Conservation (phyloP, 2,113 vertebrate genomes). For the Collichthys lucidus region DNA sequence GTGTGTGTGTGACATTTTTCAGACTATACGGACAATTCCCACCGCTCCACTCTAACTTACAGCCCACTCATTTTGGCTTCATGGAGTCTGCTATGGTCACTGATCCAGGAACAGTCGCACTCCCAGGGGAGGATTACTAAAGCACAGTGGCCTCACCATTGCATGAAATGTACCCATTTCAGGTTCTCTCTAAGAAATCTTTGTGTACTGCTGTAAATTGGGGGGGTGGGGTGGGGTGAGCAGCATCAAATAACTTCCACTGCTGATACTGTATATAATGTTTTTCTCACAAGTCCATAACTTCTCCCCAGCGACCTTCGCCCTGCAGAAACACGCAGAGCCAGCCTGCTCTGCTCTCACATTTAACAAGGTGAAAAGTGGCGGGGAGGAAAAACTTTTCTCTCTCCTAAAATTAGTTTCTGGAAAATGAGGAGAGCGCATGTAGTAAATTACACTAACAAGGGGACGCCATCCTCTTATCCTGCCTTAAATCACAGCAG, state of each 20-base stretch:
- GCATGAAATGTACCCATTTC: conserved; percentile 33
- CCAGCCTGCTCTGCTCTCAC: conserved; percentile 13
- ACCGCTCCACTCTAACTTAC: conserved; percentile 60
- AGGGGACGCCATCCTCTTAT: conserved; percentile 60
- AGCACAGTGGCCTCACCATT: conserved; percentile 15
- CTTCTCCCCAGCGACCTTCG: conserved; percentile 28
- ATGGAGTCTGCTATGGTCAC: conserved; percentile 32
- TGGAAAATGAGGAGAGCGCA: conserved; percentile 50
- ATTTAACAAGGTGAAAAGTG: conserved; percentile 69
- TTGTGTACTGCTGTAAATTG: conserved; percentile 8
- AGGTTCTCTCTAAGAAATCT: conserved; percentile 7
- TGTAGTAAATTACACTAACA: conserved; percentile 70
- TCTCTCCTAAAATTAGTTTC: conserved; percentile 48
- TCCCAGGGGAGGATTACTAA: conserved; percentile 64
- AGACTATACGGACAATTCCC: conserved; percentile 73
- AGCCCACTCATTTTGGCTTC: conserved; percentile 61
- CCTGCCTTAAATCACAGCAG: conserved; percentile 62
- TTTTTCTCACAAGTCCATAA: conserved; percentile 29
- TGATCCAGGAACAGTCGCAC: conserved; percentile 49
- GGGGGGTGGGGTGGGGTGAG: background rate
- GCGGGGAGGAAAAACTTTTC: conserved; percentile 30
- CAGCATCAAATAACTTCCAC: conserved; percentile 4
- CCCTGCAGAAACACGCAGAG: conserved; percentile 35
- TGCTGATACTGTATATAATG: conserved; percentile 21
- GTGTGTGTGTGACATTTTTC: conserved; percentile 72